Evolutionary conservation across 2,888 invertebrate genomes (phyloP).

Genomic region (Trichopria drosophilae): DNA sequence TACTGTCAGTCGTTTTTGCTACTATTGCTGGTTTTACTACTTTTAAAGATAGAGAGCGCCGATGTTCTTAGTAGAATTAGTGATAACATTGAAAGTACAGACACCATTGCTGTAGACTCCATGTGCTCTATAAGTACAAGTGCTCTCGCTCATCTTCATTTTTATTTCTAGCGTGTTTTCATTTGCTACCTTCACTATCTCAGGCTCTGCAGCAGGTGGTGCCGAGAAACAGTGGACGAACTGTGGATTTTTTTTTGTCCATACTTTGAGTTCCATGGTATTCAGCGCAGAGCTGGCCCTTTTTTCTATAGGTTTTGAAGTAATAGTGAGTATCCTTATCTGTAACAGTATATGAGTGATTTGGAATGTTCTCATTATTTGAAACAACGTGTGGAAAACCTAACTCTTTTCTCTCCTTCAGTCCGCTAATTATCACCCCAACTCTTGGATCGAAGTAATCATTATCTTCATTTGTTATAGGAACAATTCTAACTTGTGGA

Average conservation of each 20-base stretch:
- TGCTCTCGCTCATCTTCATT: conserved; percentile 23
- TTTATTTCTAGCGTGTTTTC: conserved; percentile 18
- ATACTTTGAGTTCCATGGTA: conserved; percentile 24
- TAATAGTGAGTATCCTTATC: too few species aligned
- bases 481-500: conserved; percentile 28
- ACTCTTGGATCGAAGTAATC: conserved; percentile 25
- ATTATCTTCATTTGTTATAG: conserved; percentile 25
- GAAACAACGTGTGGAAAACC: conserved; percentile 20
- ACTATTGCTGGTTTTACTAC: conserved; percentile 15
- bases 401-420: conserved; percentile 23
- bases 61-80: conserved; percentile 16
- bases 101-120: conserved; percentile 22
- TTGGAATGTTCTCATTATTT: too few species aligned
- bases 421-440: conserved; percentile 23
- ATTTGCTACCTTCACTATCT: conserved; percentile 18
- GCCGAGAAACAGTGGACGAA: conserved; percentile 25
- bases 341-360: too few species aligned
- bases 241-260: conserved; percentile 23
- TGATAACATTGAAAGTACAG: conserved; percentile 23
- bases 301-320: conserved; percentile 26
- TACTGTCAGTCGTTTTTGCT: conserved; percentile 13
- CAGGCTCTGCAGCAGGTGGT: conserved; percentile 27
- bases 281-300: conserved; percentile 25
- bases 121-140: conserved; percentile 21
- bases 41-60: conserved; percentile 18